Evolutionary conservation across 2,113 vertebrate species (phyloP).

Genomic region (Mormoops blainvillei): DNA sequence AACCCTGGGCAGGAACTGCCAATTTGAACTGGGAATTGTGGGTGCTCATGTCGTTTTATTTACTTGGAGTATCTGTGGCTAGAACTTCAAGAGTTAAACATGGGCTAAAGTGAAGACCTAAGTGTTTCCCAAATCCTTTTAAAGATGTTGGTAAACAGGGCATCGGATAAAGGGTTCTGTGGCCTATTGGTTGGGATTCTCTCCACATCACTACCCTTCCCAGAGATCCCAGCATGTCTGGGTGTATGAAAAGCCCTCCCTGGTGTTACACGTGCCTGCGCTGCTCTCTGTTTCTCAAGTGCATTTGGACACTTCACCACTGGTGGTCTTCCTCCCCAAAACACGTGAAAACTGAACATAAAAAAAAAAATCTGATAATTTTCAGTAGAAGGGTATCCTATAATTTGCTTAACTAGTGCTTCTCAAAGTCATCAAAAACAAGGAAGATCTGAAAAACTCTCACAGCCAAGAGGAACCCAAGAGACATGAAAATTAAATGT

Average conservation of each 20-base stretch:
- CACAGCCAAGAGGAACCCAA: not conserved
- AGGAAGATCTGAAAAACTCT: not conserved
- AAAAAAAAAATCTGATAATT: not conserved
- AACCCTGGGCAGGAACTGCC: not conserved
- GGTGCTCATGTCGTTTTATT: not conserved
- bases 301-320: not conserved
- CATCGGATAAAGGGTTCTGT: not conserved
- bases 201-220: not conserved
- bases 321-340: not conserved
- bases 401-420: not conserved
- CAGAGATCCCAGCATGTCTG: not conserved
- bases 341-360: not conserved
- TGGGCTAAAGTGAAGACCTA: not conserved
- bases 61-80: not conserved
- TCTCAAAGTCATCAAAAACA: not conserved
- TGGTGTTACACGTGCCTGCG: not conserved
- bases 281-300: not conserved
- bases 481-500: not conserved
- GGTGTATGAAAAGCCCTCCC: not conserved
- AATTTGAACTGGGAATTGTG: not conserved
- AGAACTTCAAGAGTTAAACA: not conserved
- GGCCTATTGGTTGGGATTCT: not conserved
- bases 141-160: not conserved
- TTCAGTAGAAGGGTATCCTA: not conserved
- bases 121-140: not conserved